Percentiles rank a stretch among this genome's conserved stretches.
These are phyloP conservation scores for Capricornis sumatraensis DNA, from an alignment of 2,113 vertebrate genomes.

Conservation along the genomic window DNA sequence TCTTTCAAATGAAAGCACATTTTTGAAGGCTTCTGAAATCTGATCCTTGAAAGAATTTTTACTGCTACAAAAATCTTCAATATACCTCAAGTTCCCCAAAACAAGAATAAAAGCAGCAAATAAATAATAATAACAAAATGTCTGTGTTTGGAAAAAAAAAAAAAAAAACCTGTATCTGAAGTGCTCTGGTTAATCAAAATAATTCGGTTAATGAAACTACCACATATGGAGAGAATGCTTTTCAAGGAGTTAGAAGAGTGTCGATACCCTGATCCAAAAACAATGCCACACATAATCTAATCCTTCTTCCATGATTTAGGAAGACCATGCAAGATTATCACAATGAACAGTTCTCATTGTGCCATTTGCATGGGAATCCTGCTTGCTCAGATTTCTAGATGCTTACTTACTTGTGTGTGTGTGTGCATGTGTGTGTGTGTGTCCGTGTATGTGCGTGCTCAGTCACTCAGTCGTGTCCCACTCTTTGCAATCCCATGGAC, in stretches of 20 bases:
- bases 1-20: conserved; percentile 70
- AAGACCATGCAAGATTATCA: neutral
- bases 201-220: conserved; percentile 5
- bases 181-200: conserved; percentile 7
- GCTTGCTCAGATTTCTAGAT: neutral
- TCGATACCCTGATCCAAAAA: neutral
- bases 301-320: neutral
- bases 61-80: conserved; percentile 18
- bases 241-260: neutral
- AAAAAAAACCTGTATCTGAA: neutral
- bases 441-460: fast-evolving
- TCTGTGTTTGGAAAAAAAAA: neutral
- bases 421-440: neutral
- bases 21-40: conserved; percentile 67
- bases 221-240: neutral
- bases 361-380: neutral
- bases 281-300: neutral
- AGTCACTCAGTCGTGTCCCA: neutral
- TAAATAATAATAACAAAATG: conserved; percentile 26
- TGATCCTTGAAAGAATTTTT: conserved; percentile 61
- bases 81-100: neutral
- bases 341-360: neutral
- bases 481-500: neutral
- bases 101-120: neutral
- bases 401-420: neutral